Conservation (phyloP, 2,888 invertebrate species). For the Luperina testacea region DNA sequence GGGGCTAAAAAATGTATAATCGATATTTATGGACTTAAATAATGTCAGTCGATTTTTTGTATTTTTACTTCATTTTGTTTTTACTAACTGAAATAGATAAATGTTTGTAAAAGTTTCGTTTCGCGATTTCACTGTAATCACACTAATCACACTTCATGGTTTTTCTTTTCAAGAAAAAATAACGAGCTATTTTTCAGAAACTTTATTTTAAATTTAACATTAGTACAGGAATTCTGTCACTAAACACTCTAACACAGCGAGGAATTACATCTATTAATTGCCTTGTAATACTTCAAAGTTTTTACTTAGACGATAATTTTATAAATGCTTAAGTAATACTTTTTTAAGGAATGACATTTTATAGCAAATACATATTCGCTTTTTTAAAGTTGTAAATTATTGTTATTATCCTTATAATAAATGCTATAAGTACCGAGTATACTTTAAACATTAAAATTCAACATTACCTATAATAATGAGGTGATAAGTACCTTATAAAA, state of each 20-base stretch:
- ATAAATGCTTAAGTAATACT: constrained; percentile 55
- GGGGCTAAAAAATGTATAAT: constrained; percentile 75
- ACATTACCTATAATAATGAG: background rate
- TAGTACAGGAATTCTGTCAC: constrained; percentile 42
- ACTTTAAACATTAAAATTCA: background rate
- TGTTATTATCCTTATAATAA: background rate
- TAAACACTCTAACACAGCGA: constrained; percentile 34
- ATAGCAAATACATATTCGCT: background rate
- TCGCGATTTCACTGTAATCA: too few species aligned
- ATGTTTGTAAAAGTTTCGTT: background rate
- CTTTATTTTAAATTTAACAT: constrained; percentile 53
- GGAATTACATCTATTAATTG: constrained; percentile 38
- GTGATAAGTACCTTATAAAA: background rate
- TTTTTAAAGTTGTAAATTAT: constrained; percentile 21
- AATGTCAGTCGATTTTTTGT: constrained; percentile 36
- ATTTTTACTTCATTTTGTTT: background rate
- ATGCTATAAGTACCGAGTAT: constrained; percentile 3
- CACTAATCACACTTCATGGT: too few species aligned
- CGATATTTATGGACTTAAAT: constrained; percentile 71
- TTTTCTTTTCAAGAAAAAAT: background rate
- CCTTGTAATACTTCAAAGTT: constrained; percentile 51
- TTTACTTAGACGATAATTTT: constrained; percentile 23
- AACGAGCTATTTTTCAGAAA: background rate
- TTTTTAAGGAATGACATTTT: constrained; percentile 42
- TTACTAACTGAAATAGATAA: background rate